A percentile compares a stretch with the other conserved stretches of the same genome.
These are phyloP conservation scores for Brachionus plicatilis DNA, from an alignment of 1,140 invertebrate species.

Conservation along the genomic window DNA sequence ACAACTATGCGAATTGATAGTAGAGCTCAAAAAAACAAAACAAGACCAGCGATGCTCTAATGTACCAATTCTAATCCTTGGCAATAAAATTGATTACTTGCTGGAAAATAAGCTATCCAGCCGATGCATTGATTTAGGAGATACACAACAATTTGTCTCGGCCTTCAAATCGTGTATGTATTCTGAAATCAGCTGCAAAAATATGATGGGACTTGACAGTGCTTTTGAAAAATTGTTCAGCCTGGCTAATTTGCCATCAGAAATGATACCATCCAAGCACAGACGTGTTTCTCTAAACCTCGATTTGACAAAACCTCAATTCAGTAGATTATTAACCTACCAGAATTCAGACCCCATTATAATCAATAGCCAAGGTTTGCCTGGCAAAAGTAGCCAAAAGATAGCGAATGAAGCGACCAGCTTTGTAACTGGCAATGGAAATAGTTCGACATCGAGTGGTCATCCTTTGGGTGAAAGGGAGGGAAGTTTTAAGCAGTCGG, in stretches of 20 bases:
- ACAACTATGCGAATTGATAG: constrained; percentile 70
- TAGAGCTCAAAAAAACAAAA: constrained; percentile 59
- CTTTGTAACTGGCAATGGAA: not conserved
- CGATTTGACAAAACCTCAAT: constrained; percentile 31
- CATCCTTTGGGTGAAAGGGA: not conserved
- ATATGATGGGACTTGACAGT: constrained; percentile 71
- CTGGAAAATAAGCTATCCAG: not conserved
- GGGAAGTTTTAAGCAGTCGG: constrained; percentile 38
- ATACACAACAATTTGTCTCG: constrained; percentile 13
- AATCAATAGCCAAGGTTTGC: not conserved
- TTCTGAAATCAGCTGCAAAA: constrained; percentile 44
- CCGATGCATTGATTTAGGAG: not conserved
- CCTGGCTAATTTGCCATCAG: constrained; percentile 70
- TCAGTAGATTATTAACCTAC: not conserved
- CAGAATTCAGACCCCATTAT: not conserved
- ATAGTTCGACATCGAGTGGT: not conserved
- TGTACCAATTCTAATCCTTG: constrained; percentile 16
- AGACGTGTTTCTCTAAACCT: constrained; percentile 54
- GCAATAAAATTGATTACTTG: constrained; percentile 18
- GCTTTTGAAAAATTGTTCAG: constrained; percentile 73
- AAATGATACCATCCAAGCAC: constrained; percentile 81
- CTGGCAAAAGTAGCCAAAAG: not conserved
- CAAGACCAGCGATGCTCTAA: constrained; percentile 61
- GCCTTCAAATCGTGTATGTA: constrained; percentile 30
- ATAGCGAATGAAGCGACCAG: not conserved